Evolutionary conservation across 1,140 invertebrate genomes (phyloP).

Genomic region (Atopsyche davidsoni): DNA sequence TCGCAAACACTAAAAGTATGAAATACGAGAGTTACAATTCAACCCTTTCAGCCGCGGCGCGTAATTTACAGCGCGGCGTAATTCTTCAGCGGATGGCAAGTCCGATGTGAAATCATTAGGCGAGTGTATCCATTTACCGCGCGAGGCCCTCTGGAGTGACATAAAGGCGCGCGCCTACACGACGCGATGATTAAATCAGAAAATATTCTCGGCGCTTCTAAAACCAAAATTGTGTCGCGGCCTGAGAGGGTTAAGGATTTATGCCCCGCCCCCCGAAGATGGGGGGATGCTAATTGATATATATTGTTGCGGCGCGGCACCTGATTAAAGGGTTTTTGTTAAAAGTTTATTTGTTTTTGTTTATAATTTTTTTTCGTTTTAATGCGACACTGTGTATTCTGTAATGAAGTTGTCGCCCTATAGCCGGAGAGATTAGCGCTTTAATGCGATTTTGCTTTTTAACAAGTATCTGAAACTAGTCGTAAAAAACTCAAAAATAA

Average conservation of each 20-base stretch:
- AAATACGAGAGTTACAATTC: neutral
- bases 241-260: slow-evolving; percentile 30
- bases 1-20: neutral
- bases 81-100: neutral
- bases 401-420: too few species aligned
- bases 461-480: too few species aligned
- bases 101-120: neutral
- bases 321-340: too few species aligned
- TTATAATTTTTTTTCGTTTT: too few species aligned
- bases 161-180: slow-evolving; percentile 26
- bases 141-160: slow-evolving; percentile 24
- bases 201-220: slow-evolving; percentile 29
- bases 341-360: too few species aligned
- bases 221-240: slow-evolving; percentile 31
- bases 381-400: too few species aligned
- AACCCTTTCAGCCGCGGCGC: slow-evolving; percentile 1
- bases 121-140: neutral
- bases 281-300: slow-evolving; percentile 26
- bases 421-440: too few species aligned
- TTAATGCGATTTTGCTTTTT: too few species aligned
- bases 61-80: neutral
- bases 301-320: slow-evolving; percentile 24
- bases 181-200: slow-evolving; percentile 30
- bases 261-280: slow-evolving; percentile 23
- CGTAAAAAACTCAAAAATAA: too few species aligned